These are phyloP conservation scores for Neotoxoptera formosana DNA, from an alignment of 1,140 invertebrate genomes.

Conservation along the genomic window DNA sequence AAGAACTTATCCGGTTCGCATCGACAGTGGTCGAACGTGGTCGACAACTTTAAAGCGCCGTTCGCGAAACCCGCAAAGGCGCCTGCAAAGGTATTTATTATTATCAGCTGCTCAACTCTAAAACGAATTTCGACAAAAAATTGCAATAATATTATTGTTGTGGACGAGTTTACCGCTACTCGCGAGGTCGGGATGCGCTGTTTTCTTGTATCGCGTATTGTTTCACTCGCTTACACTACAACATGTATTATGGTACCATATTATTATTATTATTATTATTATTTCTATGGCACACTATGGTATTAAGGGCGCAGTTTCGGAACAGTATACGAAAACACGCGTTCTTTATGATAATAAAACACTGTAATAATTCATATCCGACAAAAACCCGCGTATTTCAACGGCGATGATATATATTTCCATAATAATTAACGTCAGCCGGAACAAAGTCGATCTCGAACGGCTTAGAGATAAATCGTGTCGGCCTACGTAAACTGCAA, in stretches of 20 bases:
- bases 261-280: neutral
- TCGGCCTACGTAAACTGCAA: slow-evolving; percentile 12
- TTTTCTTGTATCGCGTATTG: neutral
- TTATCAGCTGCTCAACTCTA: neutral
- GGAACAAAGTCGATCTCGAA: neutral
- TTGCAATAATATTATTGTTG: neutral
- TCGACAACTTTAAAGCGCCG: neutral
- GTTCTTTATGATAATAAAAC: neutral
- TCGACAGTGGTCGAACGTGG: neutral
- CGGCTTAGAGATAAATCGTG: neutral
- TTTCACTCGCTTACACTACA: neutral
- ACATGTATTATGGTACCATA: neutral
- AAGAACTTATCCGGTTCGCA: neutral
- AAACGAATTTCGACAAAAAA: neutral
- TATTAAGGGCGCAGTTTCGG: neutral
- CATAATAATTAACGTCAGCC: slow-evolving; percentile 10
- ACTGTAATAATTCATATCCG: slow-evolving; percentile 8
- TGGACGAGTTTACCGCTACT: neutral
- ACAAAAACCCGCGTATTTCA: neutral
- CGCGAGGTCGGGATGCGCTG: neutral
- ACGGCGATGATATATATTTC: slow-evolving; percentile 11
- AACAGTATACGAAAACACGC: neutral
- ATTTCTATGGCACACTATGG: neutral
- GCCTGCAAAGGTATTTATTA: neutral
- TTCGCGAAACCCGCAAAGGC: neutral